Evolutionary conservation across 2,797 vertebrate species (phyloP).

Genomic region (Bovichtus diacanthus): DNA sequence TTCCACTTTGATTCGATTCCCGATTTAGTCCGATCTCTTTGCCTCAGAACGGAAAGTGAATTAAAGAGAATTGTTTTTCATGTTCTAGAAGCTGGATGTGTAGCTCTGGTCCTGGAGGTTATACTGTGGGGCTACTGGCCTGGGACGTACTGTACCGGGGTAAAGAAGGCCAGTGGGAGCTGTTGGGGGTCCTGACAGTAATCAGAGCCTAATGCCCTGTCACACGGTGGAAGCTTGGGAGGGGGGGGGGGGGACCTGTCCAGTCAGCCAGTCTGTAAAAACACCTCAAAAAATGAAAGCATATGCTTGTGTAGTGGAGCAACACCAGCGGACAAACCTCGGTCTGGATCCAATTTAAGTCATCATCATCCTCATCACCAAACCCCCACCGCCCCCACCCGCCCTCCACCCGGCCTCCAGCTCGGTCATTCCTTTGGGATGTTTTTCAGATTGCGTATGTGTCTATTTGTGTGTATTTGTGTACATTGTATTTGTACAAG

Average conservation of each 20-base stretch:
- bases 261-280: constrained; percentile 77
- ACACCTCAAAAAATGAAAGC: constrained; percentile 77
- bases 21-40: constrained; percentile 18
- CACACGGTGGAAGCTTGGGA: constrained; percentile 56
- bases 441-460: constrained; percentile 19
- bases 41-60: constrained; percentile 14
- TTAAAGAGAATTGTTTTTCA: constrained; percentile 9
- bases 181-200: constrained; percentile 58
- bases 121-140: not conserved
- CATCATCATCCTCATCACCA: constrained; percentile 75
- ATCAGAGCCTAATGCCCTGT: constrained; percentile 74
- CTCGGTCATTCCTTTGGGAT: constrained; percentile 49
- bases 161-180: constrained; percentile 45
- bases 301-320: constrained; percentile 64
- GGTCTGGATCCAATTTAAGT: constrained; percentile 86
- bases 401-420: constrained; percentile 37
- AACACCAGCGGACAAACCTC: constrained; percentile 52
- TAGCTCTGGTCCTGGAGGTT: constrained; percentile 10
- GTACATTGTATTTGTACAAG: not conserved
- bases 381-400: constrained; percentile 2
- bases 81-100: constrained; percentile 33
- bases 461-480: not conserved
- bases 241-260: constrained; percentile 46
- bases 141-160: constrained; percentile 28
- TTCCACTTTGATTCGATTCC: constrained; percentile 38